phyloP scores from a whole-genome alignment of 2,888 invertebrate species.

The Tachina fera region DNA sequence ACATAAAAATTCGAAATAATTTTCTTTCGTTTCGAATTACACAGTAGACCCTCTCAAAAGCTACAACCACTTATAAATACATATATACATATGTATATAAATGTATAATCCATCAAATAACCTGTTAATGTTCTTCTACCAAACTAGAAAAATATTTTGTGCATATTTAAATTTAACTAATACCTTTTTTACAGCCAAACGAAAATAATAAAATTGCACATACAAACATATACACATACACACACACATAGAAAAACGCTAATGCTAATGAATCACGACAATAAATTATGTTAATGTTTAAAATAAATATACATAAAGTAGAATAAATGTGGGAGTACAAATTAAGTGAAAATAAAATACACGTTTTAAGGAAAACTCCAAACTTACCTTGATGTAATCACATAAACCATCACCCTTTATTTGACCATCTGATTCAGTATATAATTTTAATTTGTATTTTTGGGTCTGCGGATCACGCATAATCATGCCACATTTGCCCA shows the following conservation, averaged over 20 bases:
- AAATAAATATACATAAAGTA: neutral
- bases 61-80: no score
- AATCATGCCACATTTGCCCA: conserved; percentile 98
- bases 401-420: conserved; percentile 98
- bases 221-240: neutral
- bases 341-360: neutral
- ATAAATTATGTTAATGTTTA: conserved; percentile 6
- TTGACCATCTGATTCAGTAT: conserved; percentile 90
- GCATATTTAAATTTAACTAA: neutral
- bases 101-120: no score
- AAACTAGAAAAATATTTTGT: neutral
- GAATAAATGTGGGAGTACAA: neutral
- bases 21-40: no score
- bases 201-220: neutral
- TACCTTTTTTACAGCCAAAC: neutral
- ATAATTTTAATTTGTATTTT: conserved; percentile 95
- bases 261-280: conserved; percentile 8
- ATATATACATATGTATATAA: no score
- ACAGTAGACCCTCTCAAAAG: no score
- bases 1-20: no score
- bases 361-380: neutral
- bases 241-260: no score
- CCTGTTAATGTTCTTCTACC: no score
- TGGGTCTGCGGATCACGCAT: conserved; percentile 92
- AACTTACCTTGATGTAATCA: conserved; percentile 94